These are phyloP conservation scores for Pangasianodon hypophthalmus DNA, from an alignment of 2,113 vertebrate species.

Conservation along the genomic window DNA sequence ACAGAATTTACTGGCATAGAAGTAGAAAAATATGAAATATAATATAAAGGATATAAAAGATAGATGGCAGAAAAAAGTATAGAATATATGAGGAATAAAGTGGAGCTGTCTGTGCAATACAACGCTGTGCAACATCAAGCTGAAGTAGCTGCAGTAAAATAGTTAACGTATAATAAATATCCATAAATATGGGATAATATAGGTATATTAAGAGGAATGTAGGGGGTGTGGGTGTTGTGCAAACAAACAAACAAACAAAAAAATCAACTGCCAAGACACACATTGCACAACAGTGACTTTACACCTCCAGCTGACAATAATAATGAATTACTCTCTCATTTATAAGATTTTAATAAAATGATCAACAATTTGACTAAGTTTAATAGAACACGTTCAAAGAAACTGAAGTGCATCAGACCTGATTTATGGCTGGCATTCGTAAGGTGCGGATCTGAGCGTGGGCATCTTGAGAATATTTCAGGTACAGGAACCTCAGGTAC, in stretches of 20 bases:
- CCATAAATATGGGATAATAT: background rate
- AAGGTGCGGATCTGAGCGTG: conserved; percentile 68
- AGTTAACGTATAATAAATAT: background rate
- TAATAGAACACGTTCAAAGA: background rate
- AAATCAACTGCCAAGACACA: too few species aligned
- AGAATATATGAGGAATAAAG: background rate
- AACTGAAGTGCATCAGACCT: conserved; percentile 73
- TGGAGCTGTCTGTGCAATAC: too few species aligned
- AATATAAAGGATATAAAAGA: background rate
- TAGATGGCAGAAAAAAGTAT: background rate
- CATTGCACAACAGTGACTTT: too few species aligned
- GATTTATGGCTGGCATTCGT: conserved; percentile 77
- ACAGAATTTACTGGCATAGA: background rate
- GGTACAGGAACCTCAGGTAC: conserved; percentile 89
- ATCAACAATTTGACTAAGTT: background rate
- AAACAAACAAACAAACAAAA: too few species aligned
- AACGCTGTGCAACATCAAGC: too few species aligned
- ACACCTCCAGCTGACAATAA: background rate
- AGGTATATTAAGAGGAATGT: background rate
- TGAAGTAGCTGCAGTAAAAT: background rate
- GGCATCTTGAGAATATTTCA: conserved; percentile 80
- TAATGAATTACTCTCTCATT: background rate
- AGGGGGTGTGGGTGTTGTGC: too few species aligned
- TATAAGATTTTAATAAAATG: background rate
- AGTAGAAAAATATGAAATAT: background rate